Conservation (phyloP, 2,888 invertebrate genomes). For the Subacronicta megacephala region DNA sequence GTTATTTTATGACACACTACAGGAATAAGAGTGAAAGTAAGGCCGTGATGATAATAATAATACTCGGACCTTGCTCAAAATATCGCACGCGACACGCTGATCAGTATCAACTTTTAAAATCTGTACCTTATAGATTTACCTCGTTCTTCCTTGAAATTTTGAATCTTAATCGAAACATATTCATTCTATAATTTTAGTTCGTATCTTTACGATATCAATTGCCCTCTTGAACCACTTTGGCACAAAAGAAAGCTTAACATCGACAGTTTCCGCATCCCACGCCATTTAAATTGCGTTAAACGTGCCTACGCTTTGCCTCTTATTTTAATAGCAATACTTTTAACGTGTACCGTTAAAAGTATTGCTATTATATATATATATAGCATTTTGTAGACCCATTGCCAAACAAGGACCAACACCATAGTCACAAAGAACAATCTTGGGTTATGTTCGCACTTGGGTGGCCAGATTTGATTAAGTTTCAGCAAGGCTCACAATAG, state of each 20-base stretch:
- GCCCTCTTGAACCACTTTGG: conserved; percentile 37
- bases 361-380: no score
- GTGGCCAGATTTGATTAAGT: no score
- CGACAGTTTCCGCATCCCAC: conserved; percentile 58
- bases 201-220: conserved; percentile 25
- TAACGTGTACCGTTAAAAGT: no score
- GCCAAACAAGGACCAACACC: not conserved
- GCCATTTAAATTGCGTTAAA: conserved; percentile 42
- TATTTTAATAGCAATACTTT: conserved; percentile 33
- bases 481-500: no score
- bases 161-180: conserved; percentile 8
- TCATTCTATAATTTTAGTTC: conserved; percentile 9
- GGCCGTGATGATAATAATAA: conserved; percentile 27
- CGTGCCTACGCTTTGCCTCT: conserved; percentile 34
- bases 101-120: conserved; percentile 35
- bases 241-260: conserved; percentile 53
- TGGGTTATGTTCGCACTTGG: no score
- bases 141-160: conserved; percentile 20
- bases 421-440: no score
- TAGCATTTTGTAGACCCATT: conserved; percentile 12
- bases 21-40: conserved; percentile 37
- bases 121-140: conserved; percentile 40
- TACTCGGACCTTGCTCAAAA: conserved; percentile 52
- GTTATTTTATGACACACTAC: conserved; percentile 12
- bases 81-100: conserved; percentile 54